Percentiles rank a stretch among this genome's conserved stretches.
phyloP scores from a whole-genome alignment of 2,888 invertebrate genomes.

The Watsonalla cultraria region DNA sequence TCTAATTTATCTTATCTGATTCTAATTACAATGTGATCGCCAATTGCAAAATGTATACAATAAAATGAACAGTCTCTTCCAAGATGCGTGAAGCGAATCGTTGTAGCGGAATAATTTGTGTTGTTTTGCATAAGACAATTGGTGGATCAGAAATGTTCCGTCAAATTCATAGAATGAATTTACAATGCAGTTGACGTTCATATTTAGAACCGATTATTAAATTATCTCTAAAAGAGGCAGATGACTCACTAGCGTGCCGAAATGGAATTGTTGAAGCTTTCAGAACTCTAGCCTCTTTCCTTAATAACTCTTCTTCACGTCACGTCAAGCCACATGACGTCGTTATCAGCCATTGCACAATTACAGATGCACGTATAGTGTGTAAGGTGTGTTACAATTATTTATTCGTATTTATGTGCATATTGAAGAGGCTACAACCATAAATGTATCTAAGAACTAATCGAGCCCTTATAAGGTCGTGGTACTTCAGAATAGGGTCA shows the following conservation, averaged over 20 bases:
- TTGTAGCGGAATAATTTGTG: constrained; percentile 45
- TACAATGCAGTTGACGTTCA: too few relatives aligned
- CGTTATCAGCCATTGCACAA: too few relatives aligned
- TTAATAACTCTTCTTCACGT: too few relatives aligned
- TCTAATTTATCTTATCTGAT: constrained; percentile 47
- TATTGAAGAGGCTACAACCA: constrained; percentile 9
- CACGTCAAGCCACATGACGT: too few relatives aligned
- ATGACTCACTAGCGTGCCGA: too few relatives aligned
- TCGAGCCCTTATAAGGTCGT: constrained; percentile 55
- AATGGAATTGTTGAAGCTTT: too few relatives aligned
- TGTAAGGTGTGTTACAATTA: too few relatives aligned
- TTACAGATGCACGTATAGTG: too few relatives aligned
- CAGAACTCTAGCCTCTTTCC: too few relatives aligned
- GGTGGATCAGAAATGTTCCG: constrained; percentile 46
- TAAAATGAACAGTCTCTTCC: constrained; percentile 1
- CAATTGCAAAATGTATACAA: constrained; percentile 19
- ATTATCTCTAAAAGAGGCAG: too few relatives aligned
- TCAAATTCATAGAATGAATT: neutral
- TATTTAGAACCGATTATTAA: too few relatives aligned
- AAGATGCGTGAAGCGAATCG: constrained; percentile 46
- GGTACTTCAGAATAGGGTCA: constrained; percentile 45
- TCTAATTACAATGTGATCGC: constrained; percentile 28
- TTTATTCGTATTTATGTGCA: too few relatives aligned
- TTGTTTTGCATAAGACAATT: constrained; percentile 43
- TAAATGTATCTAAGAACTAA: constrained; percentile 41